Evolutionary conservation across 2,888 invertebrate genomes (phyloP).

Genomic region (Trichogramma evanescens): DNA sequence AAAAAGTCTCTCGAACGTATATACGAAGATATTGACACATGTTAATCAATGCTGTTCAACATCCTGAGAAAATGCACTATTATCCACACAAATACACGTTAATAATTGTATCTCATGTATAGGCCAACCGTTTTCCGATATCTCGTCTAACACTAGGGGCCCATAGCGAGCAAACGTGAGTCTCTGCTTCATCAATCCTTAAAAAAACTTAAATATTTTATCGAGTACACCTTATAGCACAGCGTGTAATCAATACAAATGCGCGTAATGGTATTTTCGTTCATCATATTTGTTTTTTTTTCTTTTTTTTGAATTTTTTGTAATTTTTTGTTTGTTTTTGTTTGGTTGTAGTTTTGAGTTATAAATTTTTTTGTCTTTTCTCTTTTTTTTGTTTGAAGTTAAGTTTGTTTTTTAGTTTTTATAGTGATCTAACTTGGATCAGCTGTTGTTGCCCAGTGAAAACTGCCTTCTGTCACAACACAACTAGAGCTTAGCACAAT

Average conservation of each 20-base stretch:
- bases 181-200: conserved; percentile 22
- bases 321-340: conserved; percentile 28
- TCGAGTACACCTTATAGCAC: conserved; percentile 4
- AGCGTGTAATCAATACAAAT: conserved; percentile 33
- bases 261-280: conserved; percentile 25
- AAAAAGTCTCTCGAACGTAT: conserved; percentile 1
- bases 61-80: no score
- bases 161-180: background rate
- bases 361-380: conserved; percentile 42
- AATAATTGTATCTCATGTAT: conserved; percentile 4
- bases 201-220: conserved; percentile 19
- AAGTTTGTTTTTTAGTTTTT: conserved; percentile 50
- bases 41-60: no score
- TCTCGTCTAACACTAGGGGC: background rate
- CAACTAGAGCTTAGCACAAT: conserved; percentile 42
- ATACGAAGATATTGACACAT: no score
- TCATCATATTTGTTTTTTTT: conserved; percentile 36
- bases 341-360: conserved; percentile 20
- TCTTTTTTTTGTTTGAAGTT: conserved; percentile 44
- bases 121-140: conserved; percentile 13
- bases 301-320: conserved; percentile 46
- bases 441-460: conserved; percentile 64
- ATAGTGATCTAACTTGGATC: conserved; percentile 55
- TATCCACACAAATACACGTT: no score
- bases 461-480: conserved; percentile 61